Base-by-base conservation (phyloP, 2,113 vertebrate species). In the Bufo bufo region DNA sequence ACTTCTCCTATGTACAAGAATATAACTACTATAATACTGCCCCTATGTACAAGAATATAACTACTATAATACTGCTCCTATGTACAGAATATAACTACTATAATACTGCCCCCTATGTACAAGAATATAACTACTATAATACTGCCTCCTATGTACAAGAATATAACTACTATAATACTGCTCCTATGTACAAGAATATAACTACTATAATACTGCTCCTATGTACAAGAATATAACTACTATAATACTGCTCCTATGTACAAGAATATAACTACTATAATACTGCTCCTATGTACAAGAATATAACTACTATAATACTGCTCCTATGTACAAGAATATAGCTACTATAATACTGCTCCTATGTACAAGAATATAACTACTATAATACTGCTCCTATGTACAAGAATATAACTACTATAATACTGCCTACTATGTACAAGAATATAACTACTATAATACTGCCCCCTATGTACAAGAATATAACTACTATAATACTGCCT, bases 401-500 rank as follows among this genome's bases (percentile, higher is more conserved):
- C 52, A 52, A 52, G 52, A 52, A 52, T 52, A 52, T 52, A 61
- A 65, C 20, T 65, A 65, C 63, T 65, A 65, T 65, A 65, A 65
- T 65, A 65, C 20, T 65, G 20, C 63, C 63, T 3, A 20, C 63
- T n/a, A 65, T 65, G 63, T 65, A 61, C 63, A 65, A 65, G 63
- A 65, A 65, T 65, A 65, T 65, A 65, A 65, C 63, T 65, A 65
- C 63, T 65, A 65, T n/a, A 65, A 65, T 65, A 65, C 63, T 65
- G 19, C 19, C 6, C 63, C 63, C n/a, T n/a, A 65, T 65, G 20
- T 65, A 65, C 63, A 65, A 65, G 20, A 65, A n/a, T 65, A n/a
- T 65, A 33, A 69, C 66, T 71, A 43, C 66, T 71, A 71, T 71
- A 71, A 71, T 71, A 71, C 66, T 71, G 12, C 23, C n/a, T 6